Base-by-base conservation (phyloP, 2,797 vertebrate genomes). In the Pseudochirops cupreus region DNA sequence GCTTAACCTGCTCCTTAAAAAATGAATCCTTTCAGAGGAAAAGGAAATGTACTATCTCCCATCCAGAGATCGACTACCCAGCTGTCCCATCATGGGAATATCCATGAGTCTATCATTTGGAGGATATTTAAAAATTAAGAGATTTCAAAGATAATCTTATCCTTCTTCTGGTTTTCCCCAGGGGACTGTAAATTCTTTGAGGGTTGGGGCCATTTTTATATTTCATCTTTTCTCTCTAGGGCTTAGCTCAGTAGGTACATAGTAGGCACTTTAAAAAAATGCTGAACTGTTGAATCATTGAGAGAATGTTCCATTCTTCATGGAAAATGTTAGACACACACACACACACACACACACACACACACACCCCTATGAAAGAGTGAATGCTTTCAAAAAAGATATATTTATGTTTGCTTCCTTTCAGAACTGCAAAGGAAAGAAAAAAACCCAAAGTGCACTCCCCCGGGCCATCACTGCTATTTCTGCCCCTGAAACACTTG, bases 271-370 rank as follows among this genome's bases (percentile, higher is more conserved):
- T 82, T 46, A 26, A 46, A 82, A 39, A 82, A 74, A 74, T 5
- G 16, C 6, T 74, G 67, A 74, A 39, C 1, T 87, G 9, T 46
- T 46, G 67, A 82, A 46, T 67, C 3, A 82, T 95, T 94, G 93
- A 91, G 58, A 16, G 92, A 94, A 91, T 59, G 57, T 57, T 93
- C 53, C 82, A 58, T 21, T 59, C 21, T 87, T 87, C 94, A 55
- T 46, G 59, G 87, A 91, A 28, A 91, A 93, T 95, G 94, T 50
- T 92, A 95, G 33, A 82, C n/a, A 82, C 67, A 39, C n/a, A 46
- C n/a, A 9, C n/a, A 74, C 57, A 82, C n/a, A 82, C 67, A 39
- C n/a, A 46, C n/a, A 9, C n/a, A 74, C 57, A 46, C 18, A 46
- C 74, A 46, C 74, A 26, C 39, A 74, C 57, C 91, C 57, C 54